A percentile compares a stretch with the other conserved stretches of the same genome.
Conservation (phyloP, 2,113 vertebrate genomes). For the Macrotus californicus region DNA sequence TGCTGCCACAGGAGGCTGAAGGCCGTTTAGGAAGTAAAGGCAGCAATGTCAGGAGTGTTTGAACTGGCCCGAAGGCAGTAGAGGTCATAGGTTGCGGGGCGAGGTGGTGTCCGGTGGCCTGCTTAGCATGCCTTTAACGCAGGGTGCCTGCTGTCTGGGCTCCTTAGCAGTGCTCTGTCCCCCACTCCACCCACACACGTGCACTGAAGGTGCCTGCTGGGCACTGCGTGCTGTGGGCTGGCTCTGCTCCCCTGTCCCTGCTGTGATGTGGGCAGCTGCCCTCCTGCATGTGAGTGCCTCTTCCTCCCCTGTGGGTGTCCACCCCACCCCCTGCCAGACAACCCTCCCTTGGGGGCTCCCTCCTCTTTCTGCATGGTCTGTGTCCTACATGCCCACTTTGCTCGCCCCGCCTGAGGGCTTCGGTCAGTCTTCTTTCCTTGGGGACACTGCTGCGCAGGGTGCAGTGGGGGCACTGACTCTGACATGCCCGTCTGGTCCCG, state of each 20-base stretch:
- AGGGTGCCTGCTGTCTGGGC: background rate
- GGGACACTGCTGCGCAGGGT: background rate
- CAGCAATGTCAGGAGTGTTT: background rate
- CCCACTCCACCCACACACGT: too few relatives aligned
- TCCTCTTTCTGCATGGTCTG: background rate
- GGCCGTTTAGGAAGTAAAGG: background rate
- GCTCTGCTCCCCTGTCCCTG: background rate
- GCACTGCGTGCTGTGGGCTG: background rate
- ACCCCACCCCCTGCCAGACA: background rate
- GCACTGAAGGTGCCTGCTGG: background rate
- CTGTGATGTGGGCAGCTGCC: background rate
- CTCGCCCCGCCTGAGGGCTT: background rate
- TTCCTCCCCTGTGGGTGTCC: background rate
- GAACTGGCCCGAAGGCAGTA: background rate
- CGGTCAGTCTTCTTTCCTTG: background rate
- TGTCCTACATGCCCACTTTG: too few relatives aligned
- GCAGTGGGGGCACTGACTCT: background rate
- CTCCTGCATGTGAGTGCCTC: too few relatives aligned
- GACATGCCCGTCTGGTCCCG: accelerated
- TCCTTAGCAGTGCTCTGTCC: accelerated
- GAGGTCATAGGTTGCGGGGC: background rate
- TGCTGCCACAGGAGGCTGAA: background rate
- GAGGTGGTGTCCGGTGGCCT: background rate
- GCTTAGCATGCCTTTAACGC: background rate
- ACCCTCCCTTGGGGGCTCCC: background rate